These are phyloP conservation scores for Penaeus indicus DNA, from an alignment of 1,140 invertebrate species.

Conservation along the genomic window DNA sequence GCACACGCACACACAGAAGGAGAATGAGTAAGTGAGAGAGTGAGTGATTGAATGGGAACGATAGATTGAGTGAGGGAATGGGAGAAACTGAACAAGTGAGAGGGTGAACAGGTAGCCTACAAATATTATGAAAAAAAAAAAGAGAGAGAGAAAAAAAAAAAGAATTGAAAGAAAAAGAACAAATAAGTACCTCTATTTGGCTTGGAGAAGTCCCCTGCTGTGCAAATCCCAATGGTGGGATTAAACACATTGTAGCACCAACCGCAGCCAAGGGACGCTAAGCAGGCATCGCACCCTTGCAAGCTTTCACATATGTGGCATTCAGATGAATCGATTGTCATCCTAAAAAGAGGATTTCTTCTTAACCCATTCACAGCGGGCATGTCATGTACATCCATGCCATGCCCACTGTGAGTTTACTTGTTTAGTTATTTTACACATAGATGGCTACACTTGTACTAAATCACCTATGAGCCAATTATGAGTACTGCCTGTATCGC, in stretches of 20 bases:
- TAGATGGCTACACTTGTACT: no score
- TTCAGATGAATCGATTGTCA: slow-evolving; percentile 69
- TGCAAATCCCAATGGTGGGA: slow-evolving; percentile 82
- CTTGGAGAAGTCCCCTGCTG: slow-evolving; percentile 73
- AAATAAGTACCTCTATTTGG: slow-evolving; percentile 67
- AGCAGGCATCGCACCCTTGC: slow-evolving; percentile 83
- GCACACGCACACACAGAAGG: no score
- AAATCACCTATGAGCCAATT: no score
- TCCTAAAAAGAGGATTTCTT: slow-evolving; percentile 13
- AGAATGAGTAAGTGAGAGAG: no score
- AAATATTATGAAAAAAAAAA: neutral
- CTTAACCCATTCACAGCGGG: neutral
- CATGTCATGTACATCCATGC: no score
- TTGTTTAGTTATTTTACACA: no score
- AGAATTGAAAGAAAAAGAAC: neutral
- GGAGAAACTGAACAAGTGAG: no score
- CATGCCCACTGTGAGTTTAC: no score
- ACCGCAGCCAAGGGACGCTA: slow-evolving; percentile 87
- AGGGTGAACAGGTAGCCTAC: no score
- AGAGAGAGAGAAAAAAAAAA: neutral
- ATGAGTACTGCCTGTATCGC: no score
- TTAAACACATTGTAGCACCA: slow-evolving; percentile 93
- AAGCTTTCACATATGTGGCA: slow-evolving; percentile 87
- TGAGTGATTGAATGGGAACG: no score
- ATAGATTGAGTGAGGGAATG: no score